Evolutionary conservation across 2,797 vertebrate species (phyloP).

Genomic region (Notoglanidium macrostoma): DNA sequence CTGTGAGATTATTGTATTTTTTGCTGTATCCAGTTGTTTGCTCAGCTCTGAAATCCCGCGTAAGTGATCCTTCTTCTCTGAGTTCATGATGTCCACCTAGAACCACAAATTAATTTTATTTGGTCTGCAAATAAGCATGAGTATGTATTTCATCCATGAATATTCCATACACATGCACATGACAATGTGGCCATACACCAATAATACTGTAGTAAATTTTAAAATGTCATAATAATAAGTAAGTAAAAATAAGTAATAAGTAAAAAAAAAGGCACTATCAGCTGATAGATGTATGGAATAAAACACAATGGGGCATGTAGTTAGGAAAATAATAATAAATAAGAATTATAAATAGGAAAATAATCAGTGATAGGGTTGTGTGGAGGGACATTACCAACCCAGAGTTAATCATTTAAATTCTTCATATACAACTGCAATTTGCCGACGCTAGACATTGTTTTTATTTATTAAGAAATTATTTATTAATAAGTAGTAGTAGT

Average conservation of each 20-base stretch:
- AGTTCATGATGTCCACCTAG: constrained; percentile 71
- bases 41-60: constrained; percentile 70
- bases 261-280: background rate
- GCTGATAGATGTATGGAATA: background rate
- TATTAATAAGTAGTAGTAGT: background rate
- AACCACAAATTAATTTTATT: constrained; percentile 10
- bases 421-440: background rate
- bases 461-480: background rate
- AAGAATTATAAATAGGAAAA: background rate
- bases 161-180: background rate
- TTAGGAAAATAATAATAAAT: background rate
- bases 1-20: constrained; percentile 71
- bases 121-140: background rate
- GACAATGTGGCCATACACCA: background rate
- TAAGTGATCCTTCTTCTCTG: constrained; percentile 70
- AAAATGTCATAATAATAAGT: background rate
- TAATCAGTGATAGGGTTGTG: background rate
- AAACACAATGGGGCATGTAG: background rate
- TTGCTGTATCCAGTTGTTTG: constrained; percentile 70
- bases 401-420: background rate
- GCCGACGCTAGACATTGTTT: background rate
- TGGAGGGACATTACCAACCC: background rate
- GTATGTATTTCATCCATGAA: background rate
- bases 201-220: background rate
- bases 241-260: no score